Percentiles rank a stretch among this genome's conserved stretches.
phyloP scores from a whole-genome alignment of 2,888 invertebrate species.

The Epinotia nisella region DNA sequence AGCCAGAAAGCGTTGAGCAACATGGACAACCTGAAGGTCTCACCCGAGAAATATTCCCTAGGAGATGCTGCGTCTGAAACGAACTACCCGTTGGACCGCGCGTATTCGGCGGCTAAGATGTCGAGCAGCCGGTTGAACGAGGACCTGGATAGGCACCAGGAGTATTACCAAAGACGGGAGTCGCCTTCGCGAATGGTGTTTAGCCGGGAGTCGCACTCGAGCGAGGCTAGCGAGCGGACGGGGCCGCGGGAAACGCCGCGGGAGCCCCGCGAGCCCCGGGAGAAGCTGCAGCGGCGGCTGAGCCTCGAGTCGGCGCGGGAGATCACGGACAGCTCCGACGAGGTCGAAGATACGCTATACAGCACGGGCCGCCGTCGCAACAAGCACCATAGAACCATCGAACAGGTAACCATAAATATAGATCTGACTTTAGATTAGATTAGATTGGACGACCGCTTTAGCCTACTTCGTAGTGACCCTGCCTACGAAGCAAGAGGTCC shows the following conservation, averaged over 20 bases:
- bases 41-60: constrained; percentile 72
- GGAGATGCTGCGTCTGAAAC: constrained; percentile 76
- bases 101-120: constrained; percentile 78
- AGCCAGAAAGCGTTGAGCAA: constrained; percentile 81
- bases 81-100: constrained; percentile 78
- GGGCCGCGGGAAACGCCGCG: constrained; percentile 58
- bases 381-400: constrained; percentile 86
- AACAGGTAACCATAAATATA: constrained; percentile 77
- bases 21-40: constrained; percentile 76
- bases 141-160: constrained; percentile 76
- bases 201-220: constrained; percentile 71
- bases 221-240: constrained; percentile 73
- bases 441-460: too few relatives aligned
- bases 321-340: constrained; percentile 89
- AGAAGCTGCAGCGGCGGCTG: constrained; percentile 86
- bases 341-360: constrained; percentile 83
- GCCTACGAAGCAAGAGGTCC: too few relatives aligned
- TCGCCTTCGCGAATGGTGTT: constrained; percentile 69
- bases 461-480: too few relatives aligned
- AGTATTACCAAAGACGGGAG: constrained; percentile 72
- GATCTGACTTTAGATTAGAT: too few relatives aligned
- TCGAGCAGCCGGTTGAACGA: constrained; percentile 78
- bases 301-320: constrained; percentile 90
- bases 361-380: constrained; percentile 84
- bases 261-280: constrained; percentile 61